These are phyloP conservation scores for Stenodema calcarata DNA, from an alignment of 2,888 invertebrate genomes.

Conservation along the genomic window DNA sequence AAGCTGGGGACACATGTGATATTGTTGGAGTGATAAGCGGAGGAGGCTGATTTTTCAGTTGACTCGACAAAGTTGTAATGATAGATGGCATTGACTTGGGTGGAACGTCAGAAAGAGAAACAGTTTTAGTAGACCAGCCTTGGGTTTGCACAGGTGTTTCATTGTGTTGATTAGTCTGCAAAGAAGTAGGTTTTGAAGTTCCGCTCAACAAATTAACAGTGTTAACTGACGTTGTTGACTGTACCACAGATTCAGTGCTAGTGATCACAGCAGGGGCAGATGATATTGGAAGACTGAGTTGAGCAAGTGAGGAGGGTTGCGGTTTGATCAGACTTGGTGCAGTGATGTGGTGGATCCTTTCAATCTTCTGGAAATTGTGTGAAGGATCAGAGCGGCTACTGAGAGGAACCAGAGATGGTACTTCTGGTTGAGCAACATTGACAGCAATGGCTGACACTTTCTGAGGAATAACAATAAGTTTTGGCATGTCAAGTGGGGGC, in stretches of 20 bases:
- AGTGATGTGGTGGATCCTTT: not conserved
- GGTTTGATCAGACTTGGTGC: not conserved
- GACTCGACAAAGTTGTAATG: not conserved
- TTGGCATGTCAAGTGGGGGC: slow-evolving; percentile 14
- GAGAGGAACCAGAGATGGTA: slow-evolving; percentile 23
- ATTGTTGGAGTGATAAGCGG: not conserved
- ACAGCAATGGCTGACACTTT: slow-evolving; percentile 17
- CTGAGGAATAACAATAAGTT: slow-evolving; percentile 16
- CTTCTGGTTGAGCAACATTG: not conserved
- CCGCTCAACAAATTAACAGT: not conserved
- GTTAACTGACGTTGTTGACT: not conserved
- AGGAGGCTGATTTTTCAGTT: not conserved
- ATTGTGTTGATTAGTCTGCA: not conserved
- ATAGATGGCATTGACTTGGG: not conserved
- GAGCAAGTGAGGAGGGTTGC: not conserved
- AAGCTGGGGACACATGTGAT: not conserved
- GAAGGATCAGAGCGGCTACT: slow-evolving; percentile 11
- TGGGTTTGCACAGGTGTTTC: not conserved
- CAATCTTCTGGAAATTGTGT: slow-evolving; percentile 2
- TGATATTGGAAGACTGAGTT: slow-evolving; percentile 1
- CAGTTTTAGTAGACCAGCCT: not conserved
- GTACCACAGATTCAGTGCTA: not conserved
- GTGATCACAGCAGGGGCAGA: not conserved
- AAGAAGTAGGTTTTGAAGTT: not conserved
- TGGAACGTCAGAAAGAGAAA: not conserved